These are phyloP conservation scores for Ctenochaetus hawaiiensis DNA, from an alignment of 2,797 vertebrate genomes.

Conservation along the genomic window DNA sequence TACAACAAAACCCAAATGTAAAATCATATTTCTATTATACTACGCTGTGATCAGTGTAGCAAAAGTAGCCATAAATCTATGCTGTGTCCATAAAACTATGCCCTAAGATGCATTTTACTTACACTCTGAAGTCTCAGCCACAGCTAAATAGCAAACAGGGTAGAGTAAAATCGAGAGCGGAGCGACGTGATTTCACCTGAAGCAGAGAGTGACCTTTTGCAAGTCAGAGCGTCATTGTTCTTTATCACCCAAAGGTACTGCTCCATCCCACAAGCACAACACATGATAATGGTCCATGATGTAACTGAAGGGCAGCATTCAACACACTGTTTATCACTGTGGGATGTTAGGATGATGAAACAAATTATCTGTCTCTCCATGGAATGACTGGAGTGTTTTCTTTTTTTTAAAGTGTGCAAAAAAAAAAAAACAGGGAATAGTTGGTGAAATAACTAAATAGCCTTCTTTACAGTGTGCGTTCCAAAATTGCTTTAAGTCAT, in stretches of 20 bases:
- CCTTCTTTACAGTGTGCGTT: background rate
- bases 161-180: background rate
- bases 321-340: background rate
- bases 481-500: no score
- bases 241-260: background rate
- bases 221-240: conserved; percentile 32
- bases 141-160: background rate
- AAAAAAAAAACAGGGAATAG: no score
- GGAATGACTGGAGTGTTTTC: background rate
- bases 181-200: background rate
- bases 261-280: conserved; percentile 33
- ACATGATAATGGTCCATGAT: conserved; percentile 45
- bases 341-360: background rate
- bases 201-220: conserved; percentile 36
- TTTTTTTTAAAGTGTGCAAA: background rate
- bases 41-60: no score
- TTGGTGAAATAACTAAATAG: background rate
- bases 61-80: conserved; percentile 1
- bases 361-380: background rate
- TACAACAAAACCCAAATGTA: background rate
- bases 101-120: background rate
- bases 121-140: background rate
- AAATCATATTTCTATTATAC: background rate
- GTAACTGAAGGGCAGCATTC: conserved; percentile 9
- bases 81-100: background rate